These are phyloP conservation scores for Corvus cornix DNA, from an alignment of 2,113 vertebrate genomes.

Conservation along the genomic window DNA sequence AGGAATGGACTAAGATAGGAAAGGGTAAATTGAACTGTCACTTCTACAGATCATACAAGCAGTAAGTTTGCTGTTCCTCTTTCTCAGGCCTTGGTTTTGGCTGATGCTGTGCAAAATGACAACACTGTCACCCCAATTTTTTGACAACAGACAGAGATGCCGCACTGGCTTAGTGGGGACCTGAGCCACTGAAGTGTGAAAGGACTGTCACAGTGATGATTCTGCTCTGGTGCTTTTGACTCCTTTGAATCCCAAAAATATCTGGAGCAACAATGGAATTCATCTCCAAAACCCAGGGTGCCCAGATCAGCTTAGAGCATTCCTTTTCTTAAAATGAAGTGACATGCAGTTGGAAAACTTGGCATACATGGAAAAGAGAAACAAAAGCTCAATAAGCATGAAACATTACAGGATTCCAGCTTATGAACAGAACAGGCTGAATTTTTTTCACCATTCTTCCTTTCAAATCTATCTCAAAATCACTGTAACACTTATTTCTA, in stretches of 20 bases:
- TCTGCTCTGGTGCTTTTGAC: not conserved
- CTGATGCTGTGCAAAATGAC: not conserved
- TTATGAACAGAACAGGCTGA: not conserved
- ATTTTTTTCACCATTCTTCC: not conserved
- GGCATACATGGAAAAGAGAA: not conserved
- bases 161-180: not conserved
- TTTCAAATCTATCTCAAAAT: not conserved
- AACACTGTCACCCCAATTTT: not conserved
- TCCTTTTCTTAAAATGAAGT: not conserved
- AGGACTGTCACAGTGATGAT: slow-evolving; percentile 24
- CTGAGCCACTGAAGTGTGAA: not conserved
- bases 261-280: not conserved
- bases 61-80: not conserved
- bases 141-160: not conserved
- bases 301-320: not conserved
- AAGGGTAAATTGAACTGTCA: not conserved
- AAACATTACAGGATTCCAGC: not conserved
- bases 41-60: not conserved
- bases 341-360: not conserved
- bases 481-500: not conserved
- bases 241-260: not conserved
- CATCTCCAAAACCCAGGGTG: not conserved
- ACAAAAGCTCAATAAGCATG: not conserved
- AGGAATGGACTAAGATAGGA: not conserved
- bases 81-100: not conserved